Base-by-base conservation (phyloP, 92 coral and sea anemone species). In the Heteractis magnifica region DNA sequence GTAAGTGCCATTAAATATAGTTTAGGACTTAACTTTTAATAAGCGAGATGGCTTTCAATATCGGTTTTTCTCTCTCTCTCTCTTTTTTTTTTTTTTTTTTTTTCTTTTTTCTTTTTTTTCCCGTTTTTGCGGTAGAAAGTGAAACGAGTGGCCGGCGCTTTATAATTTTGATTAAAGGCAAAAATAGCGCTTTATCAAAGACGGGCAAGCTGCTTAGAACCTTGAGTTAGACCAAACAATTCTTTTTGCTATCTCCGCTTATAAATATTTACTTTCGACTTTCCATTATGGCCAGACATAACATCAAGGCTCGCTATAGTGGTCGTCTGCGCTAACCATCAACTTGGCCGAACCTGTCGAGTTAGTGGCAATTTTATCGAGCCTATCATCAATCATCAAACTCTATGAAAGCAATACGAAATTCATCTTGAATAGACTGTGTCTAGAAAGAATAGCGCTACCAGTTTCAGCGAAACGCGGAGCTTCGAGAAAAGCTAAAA, bases 251-350 rank as follows among this genome's bases (percentile, higher is more conserved):
- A 68, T 20, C 73, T 68, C 59, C 51, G n/a, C 65, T 81, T 44
- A 82, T 75, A 72, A 82, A 65, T 78, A 71, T 85, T 85, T 52
- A 78, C 83, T 3, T 71, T 65, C 50, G 58, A 68, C 44, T 70
- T 85, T 79, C 88, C 82, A 77, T 85, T 78, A 85, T 50, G n/a
- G 15, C 55, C 14, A 85, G 88, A 68, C 88, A 85, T 48, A 85
- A 85, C 68, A 85, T 13, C 9, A 14, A 13, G 58, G 58, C 75
- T 56, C 49, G 2, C 81, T 49, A 59, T 60, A 78, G 81, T 51
- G 80, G 56, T 23, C 65, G 56, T 49, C 80, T 23, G 59, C 48
- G 56, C 34, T 49, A 52, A 6, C 6, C 11, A 52, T 21, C 13
- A 77, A 52, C 48, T 51, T 49, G 44, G 59, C 59, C 44, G 12